Evolutionary conservation across 2,888 invertebrate species (phyloP).

Genomic region (Orthonevra nobilis): DNA sequence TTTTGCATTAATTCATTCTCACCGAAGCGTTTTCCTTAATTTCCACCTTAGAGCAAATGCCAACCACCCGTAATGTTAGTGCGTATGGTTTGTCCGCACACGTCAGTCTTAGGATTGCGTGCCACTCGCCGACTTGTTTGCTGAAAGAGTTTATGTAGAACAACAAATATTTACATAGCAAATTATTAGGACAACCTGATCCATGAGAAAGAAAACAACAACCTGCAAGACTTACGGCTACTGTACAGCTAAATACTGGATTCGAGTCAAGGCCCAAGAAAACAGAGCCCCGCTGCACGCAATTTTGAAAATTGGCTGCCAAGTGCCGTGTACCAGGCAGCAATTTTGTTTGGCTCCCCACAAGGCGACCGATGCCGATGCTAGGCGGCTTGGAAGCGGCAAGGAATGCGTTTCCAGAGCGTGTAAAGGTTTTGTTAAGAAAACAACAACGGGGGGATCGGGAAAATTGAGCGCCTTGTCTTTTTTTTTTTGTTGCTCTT

Average conservation of each 20-base stretch:
- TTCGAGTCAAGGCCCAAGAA: conserved; percentile 15
- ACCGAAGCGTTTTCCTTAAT: conserved; percentile 23
- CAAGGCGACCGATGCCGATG: no score
- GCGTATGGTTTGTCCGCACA: conserved; percentile 51
- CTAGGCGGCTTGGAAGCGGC: neutral
- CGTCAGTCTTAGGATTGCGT: conserved; percentile 50
- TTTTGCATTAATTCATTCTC: no score
- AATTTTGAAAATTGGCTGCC: conserved; percentile 55
- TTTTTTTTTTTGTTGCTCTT: conserved; percentile 24
- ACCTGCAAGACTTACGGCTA: neutral
- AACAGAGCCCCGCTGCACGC: conserved; percentile 48
- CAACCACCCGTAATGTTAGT: conserved; percentile 13
- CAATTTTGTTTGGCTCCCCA: neutral
- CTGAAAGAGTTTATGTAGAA: conserved; percentile 68
- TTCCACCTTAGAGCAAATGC: conserved; percentile 15
- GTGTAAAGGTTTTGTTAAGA: conserved; percentile 63
- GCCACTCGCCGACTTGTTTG: conserved; percentile 56
- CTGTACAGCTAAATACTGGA: conserved; percentile 35
- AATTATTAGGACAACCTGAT: conserved; percentile 67
- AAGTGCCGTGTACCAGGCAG: conserved; percentile 40
- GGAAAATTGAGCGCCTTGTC: conserved; percentile 55
- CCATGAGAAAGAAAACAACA: conserved; percentile 9
- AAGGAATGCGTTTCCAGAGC: conserved; percentile 52
- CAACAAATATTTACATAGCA: conserved; percentile 71
- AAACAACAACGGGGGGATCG: conserved; percentile 56